A percentile compares a stretch with the other conserved stretches of the same genome.
Conservation (phyloP, 1,140 invertebrate genomes). For the Belonocnema kinseyi region DNA sequence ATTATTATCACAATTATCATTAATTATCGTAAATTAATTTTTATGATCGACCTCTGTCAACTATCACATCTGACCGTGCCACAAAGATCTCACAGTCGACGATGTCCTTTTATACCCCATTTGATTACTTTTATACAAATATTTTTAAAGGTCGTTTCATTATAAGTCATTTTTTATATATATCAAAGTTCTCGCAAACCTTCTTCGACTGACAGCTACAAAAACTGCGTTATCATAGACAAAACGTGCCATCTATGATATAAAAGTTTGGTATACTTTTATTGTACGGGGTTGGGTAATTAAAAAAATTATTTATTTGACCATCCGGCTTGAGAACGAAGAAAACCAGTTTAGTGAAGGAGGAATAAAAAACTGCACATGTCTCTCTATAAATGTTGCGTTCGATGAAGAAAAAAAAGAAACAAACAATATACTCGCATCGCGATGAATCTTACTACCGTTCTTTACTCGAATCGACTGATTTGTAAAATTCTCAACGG, state of each 20-base stretch:
- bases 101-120: constrained; percentile 21
- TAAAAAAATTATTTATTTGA: too few relatives aligned
- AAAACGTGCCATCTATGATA: not conserved
- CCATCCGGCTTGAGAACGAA: not conserved
- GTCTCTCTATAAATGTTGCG: constrained; percentile 13
- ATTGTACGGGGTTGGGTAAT: not conserved
- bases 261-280: not conserved
- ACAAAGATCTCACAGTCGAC: constrained; percentile 20
- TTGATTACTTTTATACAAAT: constrained; percentile 21
- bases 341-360: not conserved
- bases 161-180: constrained; percentile 5
- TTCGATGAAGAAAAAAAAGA: not conserved
- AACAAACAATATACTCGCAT: not conserved
- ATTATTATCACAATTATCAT: constrained; percentile 7
- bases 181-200: not conserved
- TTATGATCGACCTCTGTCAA: constrained; percentile 25
- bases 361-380: not conserved
- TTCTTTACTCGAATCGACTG: constrained; percentile 67
- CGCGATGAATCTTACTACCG: constrained; percentile 18
- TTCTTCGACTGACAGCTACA: not conserved
- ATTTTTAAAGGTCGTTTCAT: not conserved
- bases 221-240: not conserved
- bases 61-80: constrained; percentile 24
- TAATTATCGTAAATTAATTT: not conserved
- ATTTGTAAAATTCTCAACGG: constrained; percentile 72